These are phyloP conservation scores for Acanthis flammea DNA, from an alignment of 2,797 vertebrate species.

Conservation along the genomic window DNA sequence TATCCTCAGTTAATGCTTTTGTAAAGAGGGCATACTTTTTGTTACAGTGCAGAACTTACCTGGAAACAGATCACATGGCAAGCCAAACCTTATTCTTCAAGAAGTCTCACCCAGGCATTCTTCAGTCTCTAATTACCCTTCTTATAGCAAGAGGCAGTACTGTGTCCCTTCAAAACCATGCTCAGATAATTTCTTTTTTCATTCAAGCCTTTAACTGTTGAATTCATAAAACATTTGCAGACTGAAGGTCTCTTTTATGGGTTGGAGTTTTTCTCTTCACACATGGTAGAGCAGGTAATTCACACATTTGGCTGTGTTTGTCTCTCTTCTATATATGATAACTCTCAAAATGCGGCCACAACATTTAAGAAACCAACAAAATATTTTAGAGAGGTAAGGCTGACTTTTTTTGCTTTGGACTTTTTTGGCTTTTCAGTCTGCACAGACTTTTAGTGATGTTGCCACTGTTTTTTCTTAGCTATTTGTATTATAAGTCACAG, in stretches of 20 bases:
- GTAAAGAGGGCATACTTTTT: background rate
- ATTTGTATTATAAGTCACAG: background rate
- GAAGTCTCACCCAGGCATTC: background rate
- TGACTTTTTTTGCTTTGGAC: background rate
- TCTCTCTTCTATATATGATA: background rate
- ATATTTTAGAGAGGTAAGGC: background rate
- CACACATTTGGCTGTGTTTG: background rate
- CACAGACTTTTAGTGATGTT: background rate
- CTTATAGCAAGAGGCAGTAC: background rate
- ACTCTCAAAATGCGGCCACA: background rate
- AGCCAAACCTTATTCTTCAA: background rate
- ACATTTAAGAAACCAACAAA: background rate
- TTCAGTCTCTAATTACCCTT: background rate
- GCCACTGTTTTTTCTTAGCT: background rate
- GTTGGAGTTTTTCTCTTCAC: background rate
- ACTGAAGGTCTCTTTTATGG: background rate
- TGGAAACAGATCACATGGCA: background rate
- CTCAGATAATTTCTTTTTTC: background rate
- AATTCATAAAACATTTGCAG: background rate
- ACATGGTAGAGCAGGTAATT: background rate
- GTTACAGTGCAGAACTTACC: background rate
- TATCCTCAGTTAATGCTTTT: background rate
- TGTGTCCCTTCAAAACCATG: background rate
- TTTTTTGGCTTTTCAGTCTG: background rate
- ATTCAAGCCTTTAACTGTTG: background rate